Percentiles rank a stretch among this genome's conserved stretches.
Conservation (phyloP, 1,140 invertebrate species). For the Scaptomyza hsui region DNA sequence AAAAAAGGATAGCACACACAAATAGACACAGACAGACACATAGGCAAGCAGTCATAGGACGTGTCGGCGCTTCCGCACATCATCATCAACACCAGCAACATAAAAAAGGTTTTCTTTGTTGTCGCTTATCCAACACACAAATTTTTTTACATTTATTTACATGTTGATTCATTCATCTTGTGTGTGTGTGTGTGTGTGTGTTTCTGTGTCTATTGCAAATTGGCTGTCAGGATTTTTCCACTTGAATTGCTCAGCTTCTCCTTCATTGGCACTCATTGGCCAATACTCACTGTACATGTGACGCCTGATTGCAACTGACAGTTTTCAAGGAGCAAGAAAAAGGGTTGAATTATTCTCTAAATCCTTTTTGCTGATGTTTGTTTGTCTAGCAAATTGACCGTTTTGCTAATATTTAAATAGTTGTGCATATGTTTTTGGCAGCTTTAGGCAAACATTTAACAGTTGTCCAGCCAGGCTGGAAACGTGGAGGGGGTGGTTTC, state of each 20-base stretch:
- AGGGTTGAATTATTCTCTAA: slow-evolving; percentile 45
- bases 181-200: slow-evolving; percentile 36
- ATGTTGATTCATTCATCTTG: slow-evolving; percentile 35
- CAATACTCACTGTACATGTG: not conserved
- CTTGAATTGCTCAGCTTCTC: slow-evolving; percentile 63
- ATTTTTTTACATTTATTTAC: slow-evolving; percentile 57
- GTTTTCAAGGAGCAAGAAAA: slow-evolving; percentile 61
- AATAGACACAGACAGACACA: slow-evolving; percentile 4
- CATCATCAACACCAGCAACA: slow-evolving; percentile 16
- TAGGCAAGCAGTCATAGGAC: slow-evolving; percentile 22
- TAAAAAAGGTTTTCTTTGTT: slow-evolving; percentile 35
- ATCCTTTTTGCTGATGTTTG: slow-evolving; percentile 8
- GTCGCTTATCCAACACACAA: slow-evolving; percentile 35
- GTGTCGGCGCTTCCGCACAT: slow-evolving; percentile 52
- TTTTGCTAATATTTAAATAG: slow-evolving; percentile 64
- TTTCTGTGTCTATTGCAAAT: slow-evolving; percentile 60
- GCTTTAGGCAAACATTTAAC: slow-evolving; percentile 14
- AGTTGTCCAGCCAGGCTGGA: not conserved
- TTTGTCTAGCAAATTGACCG: slow-evolving; percentile 72
- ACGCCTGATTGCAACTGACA: slow-evolving; percentile 71
- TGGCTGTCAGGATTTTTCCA: slow-evolving; percentile 72
- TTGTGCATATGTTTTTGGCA: slow-evolving; percentile 61
- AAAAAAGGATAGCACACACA: slow-evolving; percentile 5
- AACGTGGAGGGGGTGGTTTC: too few species aligned
- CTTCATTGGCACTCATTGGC: slow-evolving; percentile 62